Evolutionary conservation across 64 coral and sea anemone genomes (phyloP).

Genomic region (Stichodactyla mertensii): DNA sequence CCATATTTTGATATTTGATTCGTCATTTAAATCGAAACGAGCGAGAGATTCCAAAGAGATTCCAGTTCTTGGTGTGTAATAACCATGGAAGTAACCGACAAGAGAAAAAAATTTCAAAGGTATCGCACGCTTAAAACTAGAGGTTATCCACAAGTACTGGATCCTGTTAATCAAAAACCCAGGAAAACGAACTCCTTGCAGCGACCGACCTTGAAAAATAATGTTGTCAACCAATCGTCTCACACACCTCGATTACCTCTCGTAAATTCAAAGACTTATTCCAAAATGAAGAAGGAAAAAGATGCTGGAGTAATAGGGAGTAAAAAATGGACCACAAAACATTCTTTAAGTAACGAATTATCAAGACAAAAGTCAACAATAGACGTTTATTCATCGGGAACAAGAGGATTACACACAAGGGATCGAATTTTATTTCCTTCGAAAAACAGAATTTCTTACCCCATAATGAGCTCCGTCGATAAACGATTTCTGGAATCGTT

Average conservation of each 20-base stretch:
- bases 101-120: neutral
- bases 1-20: neutral
- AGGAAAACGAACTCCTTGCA: neutral
- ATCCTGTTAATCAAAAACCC: neutral
- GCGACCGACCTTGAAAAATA: neutral
- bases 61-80: neutral
- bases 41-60: neutral
- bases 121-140: neutral
- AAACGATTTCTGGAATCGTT: neutral
- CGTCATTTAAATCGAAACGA: neutral
- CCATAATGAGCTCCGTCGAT: neutral
- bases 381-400: neutral
- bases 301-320: neutral
- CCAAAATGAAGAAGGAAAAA: neutral
- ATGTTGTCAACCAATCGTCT: neutral
- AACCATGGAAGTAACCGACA: neutral
- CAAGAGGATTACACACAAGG: neutral
- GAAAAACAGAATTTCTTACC: conserved; percentile 1
- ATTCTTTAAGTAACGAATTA: neutral
- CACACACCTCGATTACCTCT: neutral
- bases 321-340: neutral
- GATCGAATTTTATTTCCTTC: neutral
- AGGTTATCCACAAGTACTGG: neutral
- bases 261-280: neutral
- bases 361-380: neutral